Percentiles rank a stretch among this genome's conserved stretches.
These are phyloP conservation scores for Jaculus jaculus DNA, from an alignment of 2,113 vertebrate species.

Conservation along the genomic window DNA sequence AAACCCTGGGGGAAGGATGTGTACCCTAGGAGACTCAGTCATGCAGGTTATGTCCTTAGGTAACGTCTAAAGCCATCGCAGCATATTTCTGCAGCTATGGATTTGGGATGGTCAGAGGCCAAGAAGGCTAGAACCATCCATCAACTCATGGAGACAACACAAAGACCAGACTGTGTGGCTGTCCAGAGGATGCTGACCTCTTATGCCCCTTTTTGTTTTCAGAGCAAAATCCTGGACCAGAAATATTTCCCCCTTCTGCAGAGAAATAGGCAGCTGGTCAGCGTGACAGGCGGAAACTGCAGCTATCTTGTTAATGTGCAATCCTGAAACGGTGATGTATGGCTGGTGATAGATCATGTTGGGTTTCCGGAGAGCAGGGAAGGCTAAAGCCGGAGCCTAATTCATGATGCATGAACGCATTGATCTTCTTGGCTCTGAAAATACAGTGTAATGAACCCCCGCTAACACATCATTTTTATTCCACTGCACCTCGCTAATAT, in stretches of 20 bases:
- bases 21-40: neutral
- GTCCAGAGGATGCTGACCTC: constrained; percentile 76
- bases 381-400: constrained; percentile 85
- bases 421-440: constrained; percentile 88
- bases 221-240: constrained; percentile 68
- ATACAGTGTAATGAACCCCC: constrained; percentile 90
- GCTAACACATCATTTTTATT: constrained; percentile 90
- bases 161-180: constrained; percentile 35
- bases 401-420: constrained; percentile 89
- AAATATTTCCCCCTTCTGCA: constrained; percentile 61
- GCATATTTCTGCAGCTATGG: neutral
- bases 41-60: neutral
- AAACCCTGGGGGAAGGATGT: neutral
- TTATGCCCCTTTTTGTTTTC: constrained; percentile 65
- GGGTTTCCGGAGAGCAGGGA: constrained; percentile 87
- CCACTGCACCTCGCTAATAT: constrained; percentile 88
- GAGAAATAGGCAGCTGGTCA: constrained; percentile 83
- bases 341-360: constrained; percentile 86
- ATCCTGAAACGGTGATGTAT: constrained; percentile 84
- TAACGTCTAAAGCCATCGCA: constrained; percentile 5
- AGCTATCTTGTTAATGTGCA: constrained; percentile 81
- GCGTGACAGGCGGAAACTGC: constrained; percentile 81
- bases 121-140: neutral
- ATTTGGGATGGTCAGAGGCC: constrained; percentile 1
- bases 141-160: neutral